These are phyloP conservation scores for Gopherus evgoodei DNA, from an alignment of 2,113 vertebrate species.

Conservation along the genomic window DNA sequence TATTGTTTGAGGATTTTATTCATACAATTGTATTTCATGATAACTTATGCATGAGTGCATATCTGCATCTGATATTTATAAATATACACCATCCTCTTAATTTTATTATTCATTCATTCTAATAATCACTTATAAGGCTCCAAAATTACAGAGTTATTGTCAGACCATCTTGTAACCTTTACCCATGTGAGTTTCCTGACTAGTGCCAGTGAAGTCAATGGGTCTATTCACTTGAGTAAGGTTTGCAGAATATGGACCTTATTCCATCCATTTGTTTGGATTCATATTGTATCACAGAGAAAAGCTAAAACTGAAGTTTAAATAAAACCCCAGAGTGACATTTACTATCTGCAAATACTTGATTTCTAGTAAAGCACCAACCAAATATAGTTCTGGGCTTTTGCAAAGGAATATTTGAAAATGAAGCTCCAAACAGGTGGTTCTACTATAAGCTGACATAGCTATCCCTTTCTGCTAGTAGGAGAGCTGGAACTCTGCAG, in stretches of 20 bases:
- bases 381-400: background rate
- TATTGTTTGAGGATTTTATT: background rate
- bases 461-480: background rate
- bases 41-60: background rate
- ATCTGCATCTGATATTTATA: background rate
- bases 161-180: background rate
- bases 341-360: background rate
- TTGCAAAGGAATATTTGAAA: background rate
- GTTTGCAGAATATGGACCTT: background rate
- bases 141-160: background rate
- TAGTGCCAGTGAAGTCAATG: background rate
- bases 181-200: background rate
- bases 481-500: background rate
- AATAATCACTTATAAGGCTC: background rate
- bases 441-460: background rate
- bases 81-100: background rate
- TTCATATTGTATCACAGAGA: background rate
- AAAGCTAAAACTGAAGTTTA: background rate
- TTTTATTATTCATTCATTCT: background rate
- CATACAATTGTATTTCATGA: fast-evolving
- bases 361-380: background rate
- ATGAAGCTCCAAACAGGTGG: background rate
- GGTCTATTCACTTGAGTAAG: background rate
- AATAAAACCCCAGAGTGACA: background rate
- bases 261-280: background rate